Percentiles rank a stretch among this genome's conserved stretches.
Evolutionary conservation across 1,140 invertebrate species (phyloP).

Genomic region (Pararge aegeria): DNA sequence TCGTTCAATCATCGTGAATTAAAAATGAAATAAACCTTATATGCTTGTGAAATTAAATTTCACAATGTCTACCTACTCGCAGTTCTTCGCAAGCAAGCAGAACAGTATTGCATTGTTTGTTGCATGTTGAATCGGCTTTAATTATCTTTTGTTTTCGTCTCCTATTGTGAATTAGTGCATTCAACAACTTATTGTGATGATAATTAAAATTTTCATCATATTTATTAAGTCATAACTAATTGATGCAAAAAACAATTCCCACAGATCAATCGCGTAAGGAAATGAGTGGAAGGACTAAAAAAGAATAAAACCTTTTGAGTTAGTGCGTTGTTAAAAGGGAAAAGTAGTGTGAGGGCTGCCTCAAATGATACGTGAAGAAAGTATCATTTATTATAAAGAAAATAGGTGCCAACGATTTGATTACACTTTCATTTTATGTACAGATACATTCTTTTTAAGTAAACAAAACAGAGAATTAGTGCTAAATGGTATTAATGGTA

Average conservation of each 20-base stretch:
- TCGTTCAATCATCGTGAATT: background rate
- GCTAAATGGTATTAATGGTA: too few species aligned
- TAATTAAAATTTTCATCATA: conserved; percentile 18
- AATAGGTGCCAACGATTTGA: too few species aligned
- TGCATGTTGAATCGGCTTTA: conserved; percentile 30
- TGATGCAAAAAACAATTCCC: background rate
- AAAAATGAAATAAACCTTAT: background rate
- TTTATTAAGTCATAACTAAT: background rate
- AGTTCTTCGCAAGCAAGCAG: conserved; percentile 10
- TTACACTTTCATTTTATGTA: too few species aligned
- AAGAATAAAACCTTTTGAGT: too few species aligned
- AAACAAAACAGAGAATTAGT: too few species aligned
- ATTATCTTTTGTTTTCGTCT: conserved; percentile 60
- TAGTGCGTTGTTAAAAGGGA: too few species aligned
- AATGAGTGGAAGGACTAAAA: too few species aligned
- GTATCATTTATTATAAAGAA: too few species aligned
- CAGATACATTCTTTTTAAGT: too few species aligned
- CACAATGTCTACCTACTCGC: conserved; percentile 4
- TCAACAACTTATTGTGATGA: conserved; percentile 48
- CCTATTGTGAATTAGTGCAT: conserved; percentile 58
- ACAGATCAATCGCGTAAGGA: background rate
- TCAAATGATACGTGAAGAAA: too few species aligned
- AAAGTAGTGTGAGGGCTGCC: too few species aligned
- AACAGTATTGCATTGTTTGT: conserved; percentile 22
- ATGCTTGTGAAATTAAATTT: conserved; percentile 6